Base-by-base conservation (phyloP, 2,797 vertebrate genomes). In the Pteropus rufus region DNA sequence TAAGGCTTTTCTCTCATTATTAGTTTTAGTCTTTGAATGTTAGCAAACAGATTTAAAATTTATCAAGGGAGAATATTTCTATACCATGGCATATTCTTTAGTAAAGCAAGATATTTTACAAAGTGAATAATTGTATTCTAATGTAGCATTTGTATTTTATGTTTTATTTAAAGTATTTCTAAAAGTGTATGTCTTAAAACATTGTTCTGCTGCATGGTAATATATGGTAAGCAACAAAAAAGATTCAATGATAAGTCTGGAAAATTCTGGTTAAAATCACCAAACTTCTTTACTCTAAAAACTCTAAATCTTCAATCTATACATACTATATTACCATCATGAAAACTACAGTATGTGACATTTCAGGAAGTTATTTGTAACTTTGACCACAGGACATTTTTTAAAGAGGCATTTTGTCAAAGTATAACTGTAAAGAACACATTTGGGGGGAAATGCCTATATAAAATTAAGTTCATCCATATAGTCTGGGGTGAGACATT, bases 261-360 rank as follows among this genome's bases (percentile, higher is more conserved):
- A 60, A 93, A 90, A 84, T 81, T 93, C 69, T 94, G 69, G 24
- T 93, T 93, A 89, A 91, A 89, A 88, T 89, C 24, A 77, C n/a
- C 24, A 24, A 76, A 95, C 19, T 81, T 54, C 56, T 62, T 84
- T 60, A 62, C 79, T 91, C 67, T 84, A 95, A 67, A 88, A 86
- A 21, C 67, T 86, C 31, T 80, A 49, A 44, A 67, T 92, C 34
- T 92, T 89, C 10, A 84, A 19, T 56, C 26, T 62, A 70, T 60
- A 52, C 34, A 56, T n/a, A 85, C 31, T 16, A 3, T 75, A 46
- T 94, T 23, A 69, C 34, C 46, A 81, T 34, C 1, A n/a, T 86
- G 73, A 82, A 49, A 80, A 80, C 73, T 69, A 76, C 0, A 34
- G 41, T 85, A 29, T 72, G 5, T 87, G 44, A 16, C 56, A 94